Percentiles rank a stretch among this genome's conserved stretches.
These are phyloP conservation scores for Troides oblongomaculatus DNA, from an alignment of 2,888 invertebrate species.

Conservation along the genomic window DNA sequence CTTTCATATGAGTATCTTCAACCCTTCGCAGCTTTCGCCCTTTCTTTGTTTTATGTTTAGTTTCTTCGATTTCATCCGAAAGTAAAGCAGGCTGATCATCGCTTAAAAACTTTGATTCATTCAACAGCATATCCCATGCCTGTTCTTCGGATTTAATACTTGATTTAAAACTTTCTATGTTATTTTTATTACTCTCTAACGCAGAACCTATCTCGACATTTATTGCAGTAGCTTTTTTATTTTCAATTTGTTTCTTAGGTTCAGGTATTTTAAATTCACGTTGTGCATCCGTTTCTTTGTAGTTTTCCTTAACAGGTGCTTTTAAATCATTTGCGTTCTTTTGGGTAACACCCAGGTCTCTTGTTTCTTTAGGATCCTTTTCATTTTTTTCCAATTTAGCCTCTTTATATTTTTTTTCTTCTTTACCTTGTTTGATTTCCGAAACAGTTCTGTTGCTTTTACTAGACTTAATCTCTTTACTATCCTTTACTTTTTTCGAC, in stretches of 20 bases:
- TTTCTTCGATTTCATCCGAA: conserved; percentile 49
- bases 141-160: conserved; percentile 65
- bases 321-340: conserved; percentile 3
- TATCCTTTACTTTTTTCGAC: conserved; percentile 26
- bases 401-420: conserved; percentile 27
- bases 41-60: conserved; percentile 60
- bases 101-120: conserved; percentile 49
- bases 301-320: background rate
- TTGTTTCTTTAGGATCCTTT: conserved; percentile 2
- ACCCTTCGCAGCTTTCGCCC: conserved; percentile 52
- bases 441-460: conserved; percentile 3
- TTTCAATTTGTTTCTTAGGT: conserved; percentile 2
- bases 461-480: conserved; percentile 24
- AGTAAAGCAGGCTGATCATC: conserved; percentile 36
- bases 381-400: conserved; percentile 26
- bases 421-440: conserved; percentile 31
- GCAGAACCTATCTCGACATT: conserved; percentile 29
- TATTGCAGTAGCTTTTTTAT: conserved; percentile 15
- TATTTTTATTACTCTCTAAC: conserved; percentile 31
- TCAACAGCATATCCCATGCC: conserved; percentile 70
- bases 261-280: conserved; percentile 1
- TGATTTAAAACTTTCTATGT: conserved; percentile 35
- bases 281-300: background rate
- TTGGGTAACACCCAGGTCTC: background rate
- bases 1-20: conserved; percentile 57